These are phyloP conservation scores for Oryzias curvinotus DNA, from an alignment of 2,113 vertebrate genomes.

Conservation along the genomic window DNA sequence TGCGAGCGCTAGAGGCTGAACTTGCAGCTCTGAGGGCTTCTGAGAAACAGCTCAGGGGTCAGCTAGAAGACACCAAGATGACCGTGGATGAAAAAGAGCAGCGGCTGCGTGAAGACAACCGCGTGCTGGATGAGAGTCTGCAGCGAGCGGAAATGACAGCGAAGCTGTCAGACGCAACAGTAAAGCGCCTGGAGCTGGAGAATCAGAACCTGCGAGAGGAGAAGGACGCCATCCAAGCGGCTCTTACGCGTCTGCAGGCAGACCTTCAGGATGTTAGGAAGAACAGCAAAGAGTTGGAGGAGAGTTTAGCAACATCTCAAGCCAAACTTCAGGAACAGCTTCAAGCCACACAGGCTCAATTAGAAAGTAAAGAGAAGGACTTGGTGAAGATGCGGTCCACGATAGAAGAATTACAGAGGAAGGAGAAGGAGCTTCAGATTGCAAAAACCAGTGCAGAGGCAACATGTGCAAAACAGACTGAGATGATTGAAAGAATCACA, in stretches of 20 bases:
- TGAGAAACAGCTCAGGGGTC: constrained; percentile 82
- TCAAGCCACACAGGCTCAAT: constrained; percentile 67
- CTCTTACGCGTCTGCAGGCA: constrained; percentile 74
- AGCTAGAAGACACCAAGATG: constrained; percentile 70
- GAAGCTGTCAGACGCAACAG: constrained; percentile 71
- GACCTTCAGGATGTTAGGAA: constrained; percentile 79
- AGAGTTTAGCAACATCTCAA: constrained; percentile 75
- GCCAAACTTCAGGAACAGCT: constrained; percentile 75
- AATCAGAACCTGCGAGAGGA: constrained; percentile 81
- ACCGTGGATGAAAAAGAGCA: constrained; percentile 79
- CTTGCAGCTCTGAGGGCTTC: constrained; percentile 76
- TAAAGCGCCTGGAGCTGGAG: constrained; percentile 76
- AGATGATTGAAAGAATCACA: constrained; percentile 63
- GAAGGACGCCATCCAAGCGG: constrained; percentile 74
- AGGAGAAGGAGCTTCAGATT: constrained; percentile 66
- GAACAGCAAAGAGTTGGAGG: constrained; percentile 79
- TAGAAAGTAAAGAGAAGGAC: constrained; percentile 71
- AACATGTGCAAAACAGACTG: constrained; percentile 59
- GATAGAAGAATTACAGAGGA: constrained; percentile 56
- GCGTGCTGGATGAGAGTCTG: constrained; percentile 81
- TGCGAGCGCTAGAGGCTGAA: constrained; percentile 69
- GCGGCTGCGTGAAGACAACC: constrained; percentile 75
- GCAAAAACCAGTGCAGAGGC: constrained; percentile 74
- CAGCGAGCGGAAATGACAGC: constrained; percentile 75
- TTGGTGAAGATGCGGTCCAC: constrained; percentile 72